Evolutionary conservation across 2,113 vertebrate species (phyloP).

Genomic region (Acrocephalus arundinaceus): DNA sequence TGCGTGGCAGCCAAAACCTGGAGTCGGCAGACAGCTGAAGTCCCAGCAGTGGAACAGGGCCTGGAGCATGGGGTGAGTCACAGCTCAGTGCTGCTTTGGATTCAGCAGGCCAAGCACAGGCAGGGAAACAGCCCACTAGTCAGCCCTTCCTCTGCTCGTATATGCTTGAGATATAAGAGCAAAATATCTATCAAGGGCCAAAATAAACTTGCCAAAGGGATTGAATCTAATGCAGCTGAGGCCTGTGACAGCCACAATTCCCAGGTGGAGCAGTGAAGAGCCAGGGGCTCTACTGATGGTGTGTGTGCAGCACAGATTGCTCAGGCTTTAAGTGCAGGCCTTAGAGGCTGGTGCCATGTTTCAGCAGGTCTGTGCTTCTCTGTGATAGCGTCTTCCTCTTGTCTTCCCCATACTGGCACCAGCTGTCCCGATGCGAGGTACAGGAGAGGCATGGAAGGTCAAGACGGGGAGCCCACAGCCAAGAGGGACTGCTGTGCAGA

Average conservation of each 20-base stretch:
- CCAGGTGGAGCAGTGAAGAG: neutral
- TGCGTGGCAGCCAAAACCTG: neutral
- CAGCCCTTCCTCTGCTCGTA: neutral
- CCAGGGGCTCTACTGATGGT: neutral
- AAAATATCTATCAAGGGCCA: neutral
- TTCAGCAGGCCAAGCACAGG: neutral
- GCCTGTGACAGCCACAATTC: neutral
- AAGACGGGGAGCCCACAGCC: accelerated
- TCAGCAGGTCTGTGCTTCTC: neutral
- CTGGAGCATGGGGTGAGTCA: neutral
- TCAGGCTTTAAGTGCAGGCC: neutral
- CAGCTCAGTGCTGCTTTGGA: neutral
- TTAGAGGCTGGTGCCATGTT: neutral
- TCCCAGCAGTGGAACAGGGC: neutral
- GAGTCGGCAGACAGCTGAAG: neutral
- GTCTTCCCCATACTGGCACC: neutral
- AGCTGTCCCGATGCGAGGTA: neutral
- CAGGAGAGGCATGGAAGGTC: neutral
- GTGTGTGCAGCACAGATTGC: accelerated
- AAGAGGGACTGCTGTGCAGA: neutral
- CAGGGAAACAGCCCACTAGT: neutral
- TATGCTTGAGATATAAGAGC: neutral
- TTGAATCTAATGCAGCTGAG: neutral
- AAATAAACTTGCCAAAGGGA: neutral
- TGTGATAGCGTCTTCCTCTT: neutral